Conservation (phyloP, 2,797 vertebrate species). For the Poecile montanus region DNA sequence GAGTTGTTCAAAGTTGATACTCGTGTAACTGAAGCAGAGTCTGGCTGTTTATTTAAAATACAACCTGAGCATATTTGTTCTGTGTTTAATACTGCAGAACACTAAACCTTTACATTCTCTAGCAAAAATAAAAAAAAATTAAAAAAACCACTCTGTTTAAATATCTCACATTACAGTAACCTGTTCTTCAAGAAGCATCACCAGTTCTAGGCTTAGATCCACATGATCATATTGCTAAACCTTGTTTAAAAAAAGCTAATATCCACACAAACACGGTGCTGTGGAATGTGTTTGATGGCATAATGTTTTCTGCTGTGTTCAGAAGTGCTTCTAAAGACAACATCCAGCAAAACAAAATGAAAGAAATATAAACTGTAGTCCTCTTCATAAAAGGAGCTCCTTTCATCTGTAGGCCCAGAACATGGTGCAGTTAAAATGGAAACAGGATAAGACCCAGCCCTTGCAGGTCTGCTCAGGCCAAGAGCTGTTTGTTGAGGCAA, state of each 20-base stretch:
- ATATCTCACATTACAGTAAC: background rate
- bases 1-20: background rate
- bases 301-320: background rate
- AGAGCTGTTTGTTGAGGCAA: background rate
- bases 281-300: background rate
- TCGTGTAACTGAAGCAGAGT: background rate
- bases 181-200: background rate
- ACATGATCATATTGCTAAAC: background rate
- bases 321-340: background rate
- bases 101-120: background rate
- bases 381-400: background rate
- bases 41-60: background rate
- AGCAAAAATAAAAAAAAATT: background rate
- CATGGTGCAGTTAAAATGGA: background rate
- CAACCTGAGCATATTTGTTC: conserved; percentile 25
- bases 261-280: background rate
- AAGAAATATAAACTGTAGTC: background rate
- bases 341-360: background rate
- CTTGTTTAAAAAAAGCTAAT: no score
- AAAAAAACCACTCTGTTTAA: background rate
- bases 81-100: background rate
- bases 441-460: background rate
- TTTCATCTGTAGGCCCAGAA: background rate
- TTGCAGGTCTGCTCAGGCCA: background rate
- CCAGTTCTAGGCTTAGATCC: background rate